phyloP scores from a whole-genome alignment of 2,113 vertebrate genomes.

The Potamarius usumacintae region DNA sequence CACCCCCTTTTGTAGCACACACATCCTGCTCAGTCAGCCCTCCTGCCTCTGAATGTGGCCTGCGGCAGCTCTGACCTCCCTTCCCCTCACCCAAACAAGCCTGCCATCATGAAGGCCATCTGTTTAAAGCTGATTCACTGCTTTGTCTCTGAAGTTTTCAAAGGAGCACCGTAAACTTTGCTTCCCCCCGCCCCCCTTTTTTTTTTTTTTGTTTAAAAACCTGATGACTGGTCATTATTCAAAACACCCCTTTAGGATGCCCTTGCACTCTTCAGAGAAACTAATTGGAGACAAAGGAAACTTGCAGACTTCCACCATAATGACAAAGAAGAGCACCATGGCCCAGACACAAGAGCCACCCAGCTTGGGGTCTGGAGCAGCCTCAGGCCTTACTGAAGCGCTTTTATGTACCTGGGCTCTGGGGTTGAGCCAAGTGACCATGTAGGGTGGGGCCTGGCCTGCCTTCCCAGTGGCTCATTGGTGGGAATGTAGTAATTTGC shows the following conservation, averaged over 20 bases:
- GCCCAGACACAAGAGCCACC: conserved; percentile 52
- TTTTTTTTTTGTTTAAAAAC: neutral
- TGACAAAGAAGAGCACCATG: conserved; percentile 49
- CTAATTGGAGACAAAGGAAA: conserved; percentile 78
- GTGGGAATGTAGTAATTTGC: conserved; percentile 57
- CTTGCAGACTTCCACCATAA: conserved; percentile 60
- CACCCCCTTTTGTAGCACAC: conserved; percentile 24
- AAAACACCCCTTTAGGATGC: conserved; percentile 71
- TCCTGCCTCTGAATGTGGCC: conserved; percentile 37
- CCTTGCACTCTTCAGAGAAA: conserved; percentile 66
- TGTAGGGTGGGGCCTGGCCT: neutral
- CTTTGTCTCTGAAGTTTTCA: conserved; percentile 55
- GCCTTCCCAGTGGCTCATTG: conserved; percentile 40
- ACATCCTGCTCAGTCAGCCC: conserved; percentile 33
- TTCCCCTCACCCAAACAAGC: conserved; percentile 51
- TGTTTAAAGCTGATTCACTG: conserved; percentile 54
- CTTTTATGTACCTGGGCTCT: conserved; percentile 33
- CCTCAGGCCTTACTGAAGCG: conserved; percentile 41
- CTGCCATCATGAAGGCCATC: conserved; percentile 51
- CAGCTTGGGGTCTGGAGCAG: conserved; percentile 46
- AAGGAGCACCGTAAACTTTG: conserved; percentile 46
- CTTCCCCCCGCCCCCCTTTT: conserved; percentile 21
- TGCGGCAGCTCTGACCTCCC: conserved; percentile 37
- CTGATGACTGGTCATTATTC: conserved; percentile 77
- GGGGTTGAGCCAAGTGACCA: conserved; percentile 31